Evolutionary conservation across 1,140 invertebrate species (phyloP), one percentile per base, ranked within the genome.

Genomic region (Meloidogyne floridensis): DNA sequence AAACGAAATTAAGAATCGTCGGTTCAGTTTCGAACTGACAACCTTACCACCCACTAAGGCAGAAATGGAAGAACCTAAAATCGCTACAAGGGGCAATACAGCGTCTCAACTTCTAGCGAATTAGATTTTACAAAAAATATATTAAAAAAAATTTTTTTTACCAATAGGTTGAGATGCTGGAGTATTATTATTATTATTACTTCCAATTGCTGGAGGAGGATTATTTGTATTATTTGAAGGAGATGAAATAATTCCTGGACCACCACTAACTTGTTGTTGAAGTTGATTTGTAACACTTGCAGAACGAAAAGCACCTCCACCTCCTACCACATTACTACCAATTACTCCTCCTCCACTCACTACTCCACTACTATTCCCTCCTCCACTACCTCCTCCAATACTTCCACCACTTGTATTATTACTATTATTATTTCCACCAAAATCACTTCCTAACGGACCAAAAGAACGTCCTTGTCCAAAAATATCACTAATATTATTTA

Each of bases 391-490:
- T n/a, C 32, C 32, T 32, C 32, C 32, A 32, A 32, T 32, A 32
- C 32, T 43, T 47, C 15, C 20, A 77, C 10, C 20, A 13, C 15
- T 56, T 77, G 7, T 18, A 42, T 65, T 69, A n/a, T 15, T 69
- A 54, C 54, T 18, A 18, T 43, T 18, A 69, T 43, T 47, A 9
- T 42, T 18, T 53, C 65, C 77, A 13, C 81, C 81, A 74, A 82
- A 82, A 32, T 82, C 81, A 47, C 80, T 81, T 20, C 81, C 82
- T 47, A 83, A 43, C 11, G 82, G 82, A 9, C 82, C 82, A 53
- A 83, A 83, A 69, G 82, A 83, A 32, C 82, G 82, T 3, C 81
- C 81, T 43, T 83, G 82, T n/a, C 82, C 82, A 56, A 83, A 83
- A 20, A 83, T 53, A 18, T 83, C 82, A 70, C 83, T 83, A 54